Base-by-base conservation (phyloP, 2,113 vertebrate genomes). In the Himantopus leucocephalus region DNA sequence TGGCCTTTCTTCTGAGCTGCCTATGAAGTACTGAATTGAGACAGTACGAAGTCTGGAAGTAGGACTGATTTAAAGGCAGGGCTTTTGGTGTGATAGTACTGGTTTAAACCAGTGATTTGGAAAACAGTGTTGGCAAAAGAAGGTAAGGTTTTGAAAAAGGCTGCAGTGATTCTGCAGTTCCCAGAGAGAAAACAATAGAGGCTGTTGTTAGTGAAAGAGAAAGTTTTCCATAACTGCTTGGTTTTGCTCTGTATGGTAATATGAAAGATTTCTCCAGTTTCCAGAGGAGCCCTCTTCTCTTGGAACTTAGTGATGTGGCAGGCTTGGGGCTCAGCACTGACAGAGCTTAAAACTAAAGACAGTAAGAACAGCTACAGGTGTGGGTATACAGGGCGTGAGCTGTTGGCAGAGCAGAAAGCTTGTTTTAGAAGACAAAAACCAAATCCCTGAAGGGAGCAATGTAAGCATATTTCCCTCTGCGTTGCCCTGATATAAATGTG, bases 51-150 rank as follows among this genome's bases (percentile, higher is more conserved):
- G 82, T 99, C 99, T 88, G 98, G 98, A 96, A 98, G 98, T 71
- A 98, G 98, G 91, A 92, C 98, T 94, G 98, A 99, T 85, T 98
- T 98, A 93, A 99, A 99, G 93, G 96, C 92, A 90, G 98, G 98
- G 6, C 12, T 94, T 99, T 18, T 98, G 98, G 58, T 98, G 98
- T 94, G 98, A 98, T 91, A 98, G 98, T 98, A 98, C 13, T 88
- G 98, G 98, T 63, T 99, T 99, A 91, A 80, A 86, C 97, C 98
- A 22, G 98, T 99, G 92, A 98, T 98, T 97, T 98, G 98, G 77
- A 98, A 99, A 96, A 98, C 95, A 90, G 98, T 98, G 98, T 97
- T 98, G 95, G 98, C 99, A 96, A 98, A 98, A 92, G 98, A 99
- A 91, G 98, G 98, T 78, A 48, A 95, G n/a, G 98, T 98, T 96